Evolutionary conservation across 2,888 invertebrate genomes (phyloP).

Genomic region (Platynereis dumerilii): DNA sequence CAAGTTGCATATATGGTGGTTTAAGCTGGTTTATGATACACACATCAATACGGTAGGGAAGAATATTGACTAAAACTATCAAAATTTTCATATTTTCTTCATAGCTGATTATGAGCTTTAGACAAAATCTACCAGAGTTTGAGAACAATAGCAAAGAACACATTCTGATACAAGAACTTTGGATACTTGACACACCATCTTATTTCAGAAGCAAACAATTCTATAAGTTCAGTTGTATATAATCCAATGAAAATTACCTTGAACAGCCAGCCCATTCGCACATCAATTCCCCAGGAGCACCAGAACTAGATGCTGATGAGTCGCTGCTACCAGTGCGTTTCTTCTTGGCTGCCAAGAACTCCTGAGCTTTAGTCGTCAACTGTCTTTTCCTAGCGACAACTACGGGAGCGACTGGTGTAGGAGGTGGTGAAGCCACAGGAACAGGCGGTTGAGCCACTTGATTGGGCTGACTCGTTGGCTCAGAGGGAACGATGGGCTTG

Average conservation of each 20-base stretch:
- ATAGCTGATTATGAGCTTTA: no score
- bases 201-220: not conserved
- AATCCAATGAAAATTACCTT: conserved; percentile 66
- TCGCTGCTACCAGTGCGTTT: conserved; percentile 43
- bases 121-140: no score
- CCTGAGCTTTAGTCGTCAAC: conserved; percentile 4
- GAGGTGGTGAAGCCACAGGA: conserved; percentile 3
- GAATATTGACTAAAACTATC: no score
- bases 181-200: no score
- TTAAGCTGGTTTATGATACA: no score
- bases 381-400: conserved; percentile 11
- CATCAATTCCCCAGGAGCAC: conserved; percentile 63
- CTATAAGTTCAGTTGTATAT: not conserved
- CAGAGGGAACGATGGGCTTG: no score
- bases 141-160: no score
- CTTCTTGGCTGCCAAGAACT: conserved; percentile 26
- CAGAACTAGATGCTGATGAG: not conserved
- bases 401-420: conserved; percentile 3
- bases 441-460: not conserved
- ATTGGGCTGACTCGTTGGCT: no score
- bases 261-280: conserved; percentile 95
- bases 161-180: no score
- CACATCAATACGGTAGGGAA: no score
- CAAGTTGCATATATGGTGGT: no score
- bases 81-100: no score